phyloP scores from a whole-genome alignment of 2,888 invertebrate genomes.

The Epinotia ramella region DNA sequence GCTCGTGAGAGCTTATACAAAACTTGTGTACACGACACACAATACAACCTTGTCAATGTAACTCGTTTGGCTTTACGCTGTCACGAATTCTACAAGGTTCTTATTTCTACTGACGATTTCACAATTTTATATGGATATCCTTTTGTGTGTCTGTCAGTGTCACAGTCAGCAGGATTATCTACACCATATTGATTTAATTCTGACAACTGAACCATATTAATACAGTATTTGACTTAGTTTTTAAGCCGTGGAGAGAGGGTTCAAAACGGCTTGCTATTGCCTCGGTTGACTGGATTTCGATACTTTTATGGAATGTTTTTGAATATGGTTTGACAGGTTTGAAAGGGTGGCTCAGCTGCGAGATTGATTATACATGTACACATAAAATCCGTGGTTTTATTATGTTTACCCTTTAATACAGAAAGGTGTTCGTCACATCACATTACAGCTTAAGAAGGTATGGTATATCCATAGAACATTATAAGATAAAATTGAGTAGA shows the following conservation, averaged over 20 bases:
- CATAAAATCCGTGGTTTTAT: not conserved
- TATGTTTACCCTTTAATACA: constrained; percentile 1
- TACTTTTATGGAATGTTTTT: constrained; percentile 22
- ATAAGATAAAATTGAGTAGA: too few relatives aligned
- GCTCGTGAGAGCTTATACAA: not conserved
- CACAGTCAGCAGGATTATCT: constrained; percentile 8
- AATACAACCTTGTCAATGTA: constrained; percentile 5
- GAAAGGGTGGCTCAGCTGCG: constrained; percentile 16
- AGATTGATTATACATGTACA: constrained; percentile 2
- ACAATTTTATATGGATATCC: not conserved
- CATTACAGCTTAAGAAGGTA: not conserved
- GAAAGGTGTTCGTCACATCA: not conserved
- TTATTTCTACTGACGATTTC: not conserved
- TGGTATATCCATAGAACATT: too few relatives aligned
- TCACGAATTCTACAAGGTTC: constrained; percentile 11
- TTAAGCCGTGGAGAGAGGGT: not conserved
- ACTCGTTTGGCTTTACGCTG: not conserved
- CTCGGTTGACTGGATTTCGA: not conserved
- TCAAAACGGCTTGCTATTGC: not conserved
- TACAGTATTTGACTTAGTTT: not conserved
- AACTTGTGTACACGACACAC: not conserved
- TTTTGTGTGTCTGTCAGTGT: constrained; percentile 9
- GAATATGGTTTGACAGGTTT: constrained; percentile 25
- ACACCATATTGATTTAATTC: constrained; percentile 16
- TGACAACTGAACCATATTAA: not conserved